Evolutionary conservation across 1,140 invertebrate species (phyloP).

Genomic region (Diprion similis): DNA sequence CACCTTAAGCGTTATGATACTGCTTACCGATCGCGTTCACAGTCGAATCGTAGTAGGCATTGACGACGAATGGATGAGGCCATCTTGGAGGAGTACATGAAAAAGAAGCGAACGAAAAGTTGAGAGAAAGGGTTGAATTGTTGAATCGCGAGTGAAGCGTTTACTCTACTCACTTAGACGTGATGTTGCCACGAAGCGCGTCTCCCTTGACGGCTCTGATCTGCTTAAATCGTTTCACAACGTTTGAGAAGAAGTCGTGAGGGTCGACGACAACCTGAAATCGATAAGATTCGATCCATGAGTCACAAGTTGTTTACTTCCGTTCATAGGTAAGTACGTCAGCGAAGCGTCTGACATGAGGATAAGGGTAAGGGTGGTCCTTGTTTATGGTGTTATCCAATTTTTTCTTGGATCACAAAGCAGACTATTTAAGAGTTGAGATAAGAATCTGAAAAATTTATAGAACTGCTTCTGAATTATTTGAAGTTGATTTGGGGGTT

Average conservation of each 20-base stretch:
- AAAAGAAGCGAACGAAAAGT: slow-evolving; percentile 20
- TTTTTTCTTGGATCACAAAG: too few relatives aligned
- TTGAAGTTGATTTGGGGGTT: too few relatives aligned
- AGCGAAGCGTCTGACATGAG: too few relatives aligned
- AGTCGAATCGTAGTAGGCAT: slow-evolving; percentile 69
- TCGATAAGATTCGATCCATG: not conserved
- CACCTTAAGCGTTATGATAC: too few relatives aligned
- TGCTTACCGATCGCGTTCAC: slow-evolving; percentile 68
- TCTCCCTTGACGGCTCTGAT: slow-evolving; percentile 47
- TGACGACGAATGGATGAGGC: slow-evolving; percentile 62
- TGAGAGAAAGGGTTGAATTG: slow-evolving; percentile 20
- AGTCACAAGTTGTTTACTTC: too few relatives aligned
- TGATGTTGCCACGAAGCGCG: slow-evolving; percentile 37
- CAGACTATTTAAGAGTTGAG: too few relatives aligned
- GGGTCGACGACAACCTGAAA: slow-evolving; percentile 63
- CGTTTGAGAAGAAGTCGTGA: slow-evolving; percentile 67
- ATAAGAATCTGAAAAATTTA: too few relatives aligned
- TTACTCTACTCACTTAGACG: slow-evolving; percentile 40
- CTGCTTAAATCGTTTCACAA: slow-evolving; percentile 56
- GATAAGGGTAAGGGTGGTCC: too few relatives aligned
- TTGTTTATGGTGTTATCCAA: too few relatives aligned
- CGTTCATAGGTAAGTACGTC: too few relatives aligned
- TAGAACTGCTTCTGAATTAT: too few relatives aligned
- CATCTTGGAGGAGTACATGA: slow-evolving; percentile 44
- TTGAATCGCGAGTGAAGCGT: slow-evolving; percentile 24